These are phyloP conservation scores for Enteromius treurensis DNA, from an alignment of 2,797 vertebrate species.

Conservation along the genomic window DNA sequence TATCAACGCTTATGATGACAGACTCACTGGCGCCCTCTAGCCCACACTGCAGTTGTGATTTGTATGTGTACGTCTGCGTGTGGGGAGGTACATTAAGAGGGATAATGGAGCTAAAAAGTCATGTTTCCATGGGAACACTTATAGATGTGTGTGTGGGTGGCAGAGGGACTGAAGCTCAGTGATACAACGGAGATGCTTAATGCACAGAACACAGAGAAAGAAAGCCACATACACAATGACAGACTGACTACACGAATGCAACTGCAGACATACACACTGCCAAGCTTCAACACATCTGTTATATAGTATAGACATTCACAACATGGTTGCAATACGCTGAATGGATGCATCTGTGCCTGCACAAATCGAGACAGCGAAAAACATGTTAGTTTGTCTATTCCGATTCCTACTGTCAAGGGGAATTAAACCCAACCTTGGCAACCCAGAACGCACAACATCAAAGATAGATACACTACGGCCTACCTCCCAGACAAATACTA, in stretches of 20 bases:
- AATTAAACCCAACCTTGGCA: constrained; percentile 24
- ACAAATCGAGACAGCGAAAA: background rate
- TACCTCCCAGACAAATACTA: constrained; percentile 14
- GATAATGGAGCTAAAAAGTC: constrained; percentile 67
- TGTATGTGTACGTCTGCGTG: background rate
- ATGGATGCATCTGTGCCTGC: background rate
- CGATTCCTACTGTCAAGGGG: background rate
- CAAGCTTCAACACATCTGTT: constrained; percentile 9
- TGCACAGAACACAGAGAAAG: constrained; percentile 56
- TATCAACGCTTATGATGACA: background rate
- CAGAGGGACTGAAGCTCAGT: constrained; percentile 64
- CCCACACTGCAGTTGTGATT: constrained; percentile 37
- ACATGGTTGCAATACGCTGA: constrained; percentile 10
- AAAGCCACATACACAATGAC: constrained; percentile 24
- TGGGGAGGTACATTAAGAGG: constrained; percentile 52
- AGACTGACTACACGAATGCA: constrained; percentile 11
- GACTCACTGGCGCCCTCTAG: constrained; percentile 56
- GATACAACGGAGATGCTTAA: constrained; percentile 61
- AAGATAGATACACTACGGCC: background rate
- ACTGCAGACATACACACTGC: constrained; percentile 3
- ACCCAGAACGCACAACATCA: background rate
- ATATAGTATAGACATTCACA: constrained; percentile 1
- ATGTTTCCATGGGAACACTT: constrained; percentile 75
- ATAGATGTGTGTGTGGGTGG: constrained; percentile 67
- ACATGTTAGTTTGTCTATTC: constrained; percentile 15